Percentiles rank a stretch among this genome's conserved stretches.
These are phyloP conservation scores for Arrhamphus sclerolepis DNA, from an alignment of 2,797 vertebrate species.

Conservation along the genomic window DNA sequence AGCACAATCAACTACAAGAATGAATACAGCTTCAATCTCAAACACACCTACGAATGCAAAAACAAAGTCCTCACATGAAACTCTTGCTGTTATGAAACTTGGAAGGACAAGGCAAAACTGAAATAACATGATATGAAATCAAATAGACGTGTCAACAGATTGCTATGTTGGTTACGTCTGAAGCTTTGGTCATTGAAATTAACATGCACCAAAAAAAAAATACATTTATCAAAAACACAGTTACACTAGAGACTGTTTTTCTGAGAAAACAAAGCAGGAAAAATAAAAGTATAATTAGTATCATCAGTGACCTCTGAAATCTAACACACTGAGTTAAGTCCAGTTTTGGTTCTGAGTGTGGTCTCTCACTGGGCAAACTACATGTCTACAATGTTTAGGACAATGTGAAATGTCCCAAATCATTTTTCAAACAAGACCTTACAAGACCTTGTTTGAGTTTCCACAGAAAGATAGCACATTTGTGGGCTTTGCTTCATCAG, in stretches of 20 bases:
- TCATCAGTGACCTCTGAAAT: no score
- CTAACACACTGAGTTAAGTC: not conserved
- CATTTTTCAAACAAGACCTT: slow-evolving; percentile 18
- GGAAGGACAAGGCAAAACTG: slow-evolving; percentile 36
- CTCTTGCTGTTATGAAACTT: slow-evolving; percentile 23
- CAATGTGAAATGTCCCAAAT: slow-evolving; percentile 21
- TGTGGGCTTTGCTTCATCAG: not conserved
- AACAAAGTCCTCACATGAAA: slow-evolving; percentile 32
- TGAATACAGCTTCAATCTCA: slow-evolving; percentile 37
- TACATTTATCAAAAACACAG: slow-evolving; percentile 16
- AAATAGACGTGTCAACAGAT: slow-evolving; percentile 37
- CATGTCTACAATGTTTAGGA: slow-evolving; percentile 18
- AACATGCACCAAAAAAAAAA: slow-evolving; percentile 48
- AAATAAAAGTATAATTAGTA: not conserved
- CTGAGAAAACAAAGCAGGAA: not conserved
- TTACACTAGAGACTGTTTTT: slow-evolving; percentile 38
- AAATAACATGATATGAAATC: slow-evolving; percentile 28
- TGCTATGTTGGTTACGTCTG: slow-evolving; percentile 19
- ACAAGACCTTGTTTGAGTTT: slow-evolving; percentile 19
- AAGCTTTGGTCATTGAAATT: slow-evolving; percentile 62
- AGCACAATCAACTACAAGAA: slow-evolving; percentile 49
- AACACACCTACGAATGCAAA: slow-evolving; percentile 42
- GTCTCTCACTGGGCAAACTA: not conserved
- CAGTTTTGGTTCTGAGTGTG: not conserved
- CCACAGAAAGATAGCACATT: slow-evolving; percentile 1